These are phyloP conservation scores for Rotaria socialis DNA, from an alignment of 2,888 invertebrate genomes.

Conservation along the genomic window DNA sequence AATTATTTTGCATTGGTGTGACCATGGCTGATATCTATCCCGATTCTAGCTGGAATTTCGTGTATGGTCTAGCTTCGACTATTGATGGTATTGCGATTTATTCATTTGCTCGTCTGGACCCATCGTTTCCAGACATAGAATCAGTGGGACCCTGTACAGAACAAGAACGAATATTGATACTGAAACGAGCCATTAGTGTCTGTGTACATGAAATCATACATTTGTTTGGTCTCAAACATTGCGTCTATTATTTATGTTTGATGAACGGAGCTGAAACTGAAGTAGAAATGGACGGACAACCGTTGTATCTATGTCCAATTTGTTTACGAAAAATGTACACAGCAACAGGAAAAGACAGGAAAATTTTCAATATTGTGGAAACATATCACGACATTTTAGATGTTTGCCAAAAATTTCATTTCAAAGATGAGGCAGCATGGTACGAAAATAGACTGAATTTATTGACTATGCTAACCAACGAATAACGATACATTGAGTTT, in stretches of 20 bases:
- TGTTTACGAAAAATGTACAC: conserved; percentile 28
- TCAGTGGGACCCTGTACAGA: not conserved
- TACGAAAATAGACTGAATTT: too few relatives aligned
- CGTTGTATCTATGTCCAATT: conserved; percentile 34
- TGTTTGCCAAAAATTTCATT: too few relatives aligned
- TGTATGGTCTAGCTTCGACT: not conserved
- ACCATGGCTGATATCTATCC: conserved; percentile 27
- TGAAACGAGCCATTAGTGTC: not conserved
- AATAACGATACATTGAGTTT: too few relatives aligned
- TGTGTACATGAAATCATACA: conserved; percentile 22
- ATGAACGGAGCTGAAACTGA: conserved; percentile 36
- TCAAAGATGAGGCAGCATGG: too few relatives aligned
- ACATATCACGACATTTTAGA: too few relatives aligned
- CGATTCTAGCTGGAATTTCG: not conserved
- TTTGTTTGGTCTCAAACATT: conserved; percentile 38
- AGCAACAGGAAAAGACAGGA: too few relatives aligned
- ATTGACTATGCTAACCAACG: too few relatives aligned
- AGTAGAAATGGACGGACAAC: conserved; percentile 25
- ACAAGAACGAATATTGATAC: not conserved
- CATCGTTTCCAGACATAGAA: not conserved
- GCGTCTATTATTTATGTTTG: not conserved
- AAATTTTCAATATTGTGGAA: too few relatives aligned
- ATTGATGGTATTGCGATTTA: not conserved
- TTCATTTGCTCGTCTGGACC: not conserved
- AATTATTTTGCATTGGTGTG: not conserved